Evolutionary conservation across 2,888 invertebrate species (phyloP).

Genomic region (Watsonalla binaria): DNA sequence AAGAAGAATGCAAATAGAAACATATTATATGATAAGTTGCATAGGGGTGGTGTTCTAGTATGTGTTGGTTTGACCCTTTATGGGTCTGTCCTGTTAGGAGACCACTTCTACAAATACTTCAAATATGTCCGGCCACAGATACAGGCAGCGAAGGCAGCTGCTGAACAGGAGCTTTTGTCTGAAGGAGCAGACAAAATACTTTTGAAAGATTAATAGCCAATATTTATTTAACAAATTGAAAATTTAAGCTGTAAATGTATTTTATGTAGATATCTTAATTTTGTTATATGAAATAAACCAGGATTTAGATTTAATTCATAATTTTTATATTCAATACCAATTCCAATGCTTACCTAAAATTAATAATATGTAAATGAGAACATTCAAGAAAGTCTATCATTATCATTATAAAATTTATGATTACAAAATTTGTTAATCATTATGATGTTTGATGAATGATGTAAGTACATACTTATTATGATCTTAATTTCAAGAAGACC

Average conservation of each 20-base stretch:
- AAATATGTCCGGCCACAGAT: conserved; percentile 63
- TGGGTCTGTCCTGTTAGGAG: conserved; percentile 45
- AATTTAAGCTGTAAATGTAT: conserved; percentile 31
- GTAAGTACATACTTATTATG: no score
- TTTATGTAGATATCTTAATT: conserved; percentile 17
- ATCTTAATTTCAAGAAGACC: no score
- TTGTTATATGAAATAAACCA: conserved; percentile 30
- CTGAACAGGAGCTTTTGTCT: conserved; percentile 63
- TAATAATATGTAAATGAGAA: no score
- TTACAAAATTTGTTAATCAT: no score
- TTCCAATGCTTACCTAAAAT: no score
- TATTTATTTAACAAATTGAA: conserved; percentile 6
- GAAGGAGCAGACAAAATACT: conserved; percentile 68
- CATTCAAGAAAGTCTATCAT: no score
- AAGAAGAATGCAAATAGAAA: conserved; percentile 57
- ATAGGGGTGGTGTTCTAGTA: conserved; percentile 61
- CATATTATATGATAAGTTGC: conserved; percentile 66
- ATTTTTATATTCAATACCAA: background rate
- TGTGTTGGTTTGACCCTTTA: conserved; percentile 67
- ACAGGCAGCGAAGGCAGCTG: conserved; percentile 48
- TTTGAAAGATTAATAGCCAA: conserved; percentile 26
- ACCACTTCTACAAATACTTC: conserved; percentile 63
- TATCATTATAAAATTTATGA: no score
- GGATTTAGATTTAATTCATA: background rate
- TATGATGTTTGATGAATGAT: no score